These are phyloP conservation scores for Hafferia zeledoni DNA, from an alignment of 2,797 vertebrate genomes.

Conservation along the genomic window DNA sequence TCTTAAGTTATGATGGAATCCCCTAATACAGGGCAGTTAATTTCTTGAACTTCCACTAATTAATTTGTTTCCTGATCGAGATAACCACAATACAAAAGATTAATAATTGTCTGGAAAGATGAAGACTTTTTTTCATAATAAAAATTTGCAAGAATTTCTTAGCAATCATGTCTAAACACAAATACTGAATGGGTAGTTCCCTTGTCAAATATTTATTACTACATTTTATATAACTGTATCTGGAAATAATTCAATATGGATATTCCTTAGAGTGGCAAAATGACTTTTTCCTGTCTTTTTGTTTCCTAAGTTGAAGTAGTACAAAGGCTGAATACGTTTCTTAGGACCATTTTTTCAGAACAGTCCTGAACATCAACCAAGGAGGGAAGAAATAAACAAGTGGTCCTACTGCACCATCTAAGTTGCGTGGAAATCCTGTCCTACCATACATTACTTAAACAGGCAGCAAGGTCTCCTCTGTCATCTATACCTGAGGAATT, in stretches of 20 bases:
- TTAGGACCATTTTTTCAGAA: neutral
- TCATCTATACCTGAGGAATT: neutral
- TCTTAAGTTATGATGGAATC: neutral
- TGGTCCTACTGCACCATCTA: neutral
- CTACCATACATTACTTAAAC: neutral
- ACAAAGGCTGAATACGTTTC: neutral
- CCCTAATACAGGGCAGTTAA: neutral
- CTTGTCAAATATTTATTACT: neutral
- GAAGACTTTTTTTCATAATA: neutral
- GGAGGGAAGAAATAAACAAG: neutral
- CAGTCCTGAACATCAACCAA: neutral
- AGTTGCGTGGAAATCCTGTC: neutral
- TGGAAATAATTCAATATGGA: neutral
- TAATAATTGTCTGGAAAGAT: neutral
- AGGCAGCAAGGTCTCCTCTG: neutral
- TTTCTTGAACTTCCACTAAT: constrained; percentile 1
- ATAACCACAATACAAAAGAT: neutral
- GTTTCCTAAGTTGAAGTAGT: neutral
- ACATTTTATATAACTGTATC: neutral
- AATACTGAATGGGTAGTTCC: neutral
- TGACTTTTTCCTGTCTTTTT: neutral
- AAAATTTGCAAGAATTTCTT: neutral
- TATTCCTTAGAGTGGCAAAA: neutral
- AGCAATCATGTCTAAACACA: neutral
- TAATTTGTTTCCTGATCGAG: neutral